Conservation (phyloP, 2,888 invertebrate species). For the Strigamia maritima region DNA sequence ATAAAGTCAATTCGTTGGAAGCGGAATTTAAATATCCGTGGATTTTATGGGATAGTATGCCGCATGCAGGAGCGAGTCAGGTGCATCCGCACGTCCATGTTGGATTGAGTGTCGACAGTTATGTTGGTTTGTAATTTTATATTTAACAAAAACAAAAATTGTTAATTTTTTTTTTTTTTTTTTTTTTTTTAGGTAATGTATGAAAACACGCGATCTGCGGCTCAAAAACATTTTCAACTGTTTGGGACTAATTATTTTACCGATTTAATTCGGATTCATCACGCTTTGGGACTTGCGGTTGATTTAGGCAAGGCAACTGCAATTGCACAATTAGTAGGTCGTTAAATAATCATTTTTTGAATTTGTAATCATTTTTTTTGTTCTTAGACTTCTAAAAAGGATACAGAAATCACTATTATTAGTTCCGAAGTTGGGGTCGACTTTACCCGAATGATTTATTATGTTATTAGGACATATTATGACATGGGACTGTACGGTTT, state of each 20-base stretch:
- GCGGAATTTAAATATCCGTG: slow-evolving; percentile 48
- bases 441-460: slow-evolving; percentile 49
- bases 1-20: slow-evolving; percentile 37
- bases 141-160: neutral
- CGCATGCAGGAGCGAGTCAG: slow-evolving; percentile 56
- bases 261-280: slow-evolving; percentile 51
- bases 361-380: neutral
- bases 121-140: slow-evolving; percentile 15
- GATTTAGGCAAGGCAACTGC: slow-evolving; percentile 49
- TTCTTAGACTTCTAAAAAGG: slow-evolving; percentile 52
- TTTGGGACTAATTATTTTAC: slow-evolving; percentile 50
- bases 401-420: slow-evolving; percentile 53
- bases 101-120: slow-evolving; percentile 47
- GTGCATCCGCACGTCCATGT: slow-evolving; percentile 56
- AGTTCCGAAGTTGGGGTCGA: slow-evolving; percentile 49
- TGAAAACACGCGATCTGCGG: slow-evolving; percentile 50
- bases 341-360: neutral
- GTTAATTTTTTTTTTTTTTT: neutral
- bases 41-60: slow-evolving; percentile 54
- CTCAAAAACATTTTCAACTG: slow-evolving; percentile 48
- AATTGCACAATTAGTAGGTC: slow-evolving; percentile 50
- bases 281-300: slow-evolving; percentile 50
- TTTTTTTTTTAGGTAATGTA: slow-evolving; percentile 41
- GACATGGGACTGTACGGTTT: slow-evolving; percentile 48
- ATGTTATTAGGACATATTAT: slow-evolving; percentile 47